Conservation (phyloP, 1,140 invertebrate genomes). For the Eriocheir sinensis region DNA sequence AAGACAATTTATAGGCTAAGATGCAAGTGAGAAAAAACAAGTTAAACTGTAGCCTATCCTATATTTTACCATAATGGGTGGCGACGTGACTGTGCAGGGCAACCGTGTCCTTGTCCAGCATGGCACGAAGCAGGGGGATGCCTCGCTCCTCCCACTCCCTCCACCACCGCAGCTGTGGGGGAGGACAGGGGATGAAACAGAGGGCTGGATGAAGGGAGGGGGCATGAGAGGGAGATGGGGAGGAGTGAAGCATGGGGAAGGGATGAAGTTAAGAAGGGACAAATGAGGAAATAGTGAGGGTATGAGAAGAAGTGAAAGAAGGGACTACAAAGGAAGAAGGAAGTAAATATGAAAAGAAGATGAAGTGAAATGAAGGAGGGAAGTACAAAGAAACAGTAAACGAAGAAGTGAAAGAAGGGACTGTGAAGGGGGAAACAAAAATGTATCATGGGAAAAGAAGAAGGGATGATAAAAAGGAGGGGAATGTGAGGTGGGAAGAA, state of each 20-base stretch:
- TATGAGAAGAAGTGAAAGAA: too few relatives aligned
- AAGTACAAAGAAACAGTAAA: not conserved
- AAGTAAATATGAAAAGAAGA: not conserved
- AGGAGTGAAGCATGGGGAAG: not conserved
- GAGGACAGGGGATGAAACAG: not conserved
- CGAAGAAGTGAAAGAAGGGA: not conserved
- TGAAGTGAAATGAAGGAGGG: not conserved
- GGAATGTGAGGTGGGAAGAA: too few relatives aligned
- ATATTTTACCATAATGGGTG: not conserved
- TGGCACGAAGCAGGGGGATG: not conserved
- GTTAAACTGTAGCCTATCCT: not conserved
- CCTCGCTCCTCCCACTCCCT: constrained; percentile 40
- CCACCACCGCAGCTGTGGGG: constrained; percentile 34
- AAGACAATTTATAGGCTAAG: too few relatives aligned
- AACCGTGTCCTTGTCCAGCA: not conserved
- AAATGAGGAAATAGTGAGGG: not conserved
- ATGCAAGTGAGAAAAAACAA: not conserved
- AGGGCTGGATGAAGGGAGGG: not conserved
- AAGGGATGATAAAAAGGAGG: too few relatives aligned
- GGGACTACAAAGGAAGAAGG: not conserved
- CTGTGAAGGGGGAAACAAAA: too few relatives aligned
- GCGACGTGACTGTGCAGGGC: constrained; percentile 1
- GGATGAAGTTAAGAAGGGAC: not conserved
- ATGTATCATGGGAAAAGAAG: too few relatives aligned
- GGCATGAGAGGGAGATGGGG: not conserved